Evolutionary conservation across 2,888 invertebrate species (phyloP).

Genomic region (Platycheirus albimanus): DNA sequence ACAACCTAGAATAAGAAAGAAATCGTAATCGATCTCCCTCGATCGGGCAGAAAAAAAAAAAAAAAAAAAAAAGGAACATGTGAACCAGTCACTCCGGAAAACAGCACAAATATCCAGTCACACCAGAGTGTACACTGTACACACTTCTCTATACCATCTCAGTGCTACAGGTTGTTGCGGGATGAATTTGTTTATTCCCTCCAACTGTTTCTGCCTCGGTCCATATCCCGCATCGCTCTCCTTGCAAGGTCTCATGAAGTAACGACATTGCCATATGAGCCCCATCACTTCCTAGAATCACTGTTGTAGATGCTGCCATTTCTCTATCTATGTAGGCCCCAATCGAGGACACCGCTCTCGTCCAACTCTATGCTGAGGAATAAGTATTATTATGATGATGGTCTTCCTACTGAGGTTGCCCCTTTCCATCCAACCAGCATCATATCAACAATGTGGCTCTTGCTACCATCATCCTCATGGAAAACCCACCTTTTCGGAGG

Average conservation of each 20-base stretch:
- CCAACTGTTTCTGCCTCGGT: constrained; percentile 62
- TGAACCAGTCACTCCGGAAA: constrained; percentile 61
- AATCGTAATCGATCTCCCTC: constrained; percentile 65
- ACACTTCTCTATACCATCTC: constrained; percentile 18
- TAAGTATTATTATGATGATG: constrained; percentile 62
- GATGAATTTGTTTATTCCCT: constrained; percentile 69
- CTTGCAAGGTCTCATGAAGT: constrained; percentile 65
- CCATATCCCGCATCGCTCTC: constrained; percentile 15
- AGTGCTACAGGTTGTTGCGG: constrained; percentile 67
- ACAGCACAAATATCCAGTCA: constrained; percentile 60
- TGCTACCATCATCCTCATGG: constrained; percentile 35
- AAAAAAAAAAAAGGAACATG: constrained; percentile 39
- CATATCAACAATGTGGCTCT: neutral
- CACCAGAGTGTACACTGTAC: constrained; percentile 39
- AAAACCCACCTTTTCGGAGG: constrained; percentile 67
- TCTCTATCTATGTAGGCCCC: constrained; percentile 65
- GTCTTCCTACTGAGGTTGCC: constrained; percentile 69
- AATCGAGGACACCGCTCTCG: constrained; percentile 57
- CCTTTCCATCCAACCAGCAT: constrained; percentile 33
- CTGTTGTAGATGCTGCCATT: constrained; percentile 51
- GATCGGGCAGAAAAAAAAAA: constrained; percentile 15
- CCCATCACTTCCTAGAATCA: constrained; percentile 70
- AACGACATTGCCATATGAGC: constrained; percentile 62
- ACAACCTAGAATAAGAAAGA: constrained; percentile 60
- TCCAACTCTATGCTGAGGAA: constrained; percentile 37